A percentile compares a stretch with the other conserved stretches of the same genome.
These are phyloP conservation scores for Gobionotothen gibberifrons DNA, from an alignment of 2,797 vertebrate species.

Conservation along the genomic window DNA sequence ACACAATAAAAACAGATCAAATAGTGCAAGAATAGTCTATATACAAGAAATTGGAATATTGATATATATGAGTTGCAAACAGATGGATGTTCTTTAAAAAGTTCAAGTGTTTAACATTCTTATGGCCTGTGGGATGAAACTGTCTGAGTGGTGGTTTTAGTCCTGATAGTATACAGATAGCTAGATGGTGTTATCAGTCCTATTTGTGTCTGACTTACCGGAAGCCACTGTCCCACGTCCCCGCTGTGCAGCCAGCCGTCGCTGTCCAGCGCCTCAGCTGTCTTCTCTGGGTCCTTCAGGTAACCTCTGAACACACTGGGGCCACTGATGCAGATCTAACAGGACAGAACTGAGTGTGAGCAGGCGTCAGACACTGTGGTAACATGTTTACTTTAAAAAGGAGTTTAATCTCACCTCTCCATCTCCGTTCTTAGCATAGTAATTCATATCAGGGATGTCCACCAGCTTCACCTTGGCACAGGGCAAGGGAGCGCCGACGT, in stretches of 20 bases:
- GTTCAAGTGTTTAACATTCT: too few relatives aligned
- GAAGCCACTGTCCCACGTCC: constrained; percentile 87
- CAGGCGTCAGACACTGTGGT: not conserved
- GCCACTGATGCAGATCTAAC: constrained; percentile 84
- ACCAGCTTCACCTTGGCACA: constrained; percentile 84
- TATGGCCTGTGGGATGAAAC: too few relatives aligned
- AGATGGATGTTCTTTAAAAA: too few relatives aligned
- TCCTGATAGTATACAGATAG: too few relatives aligned
- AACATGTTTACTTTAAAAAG: too few relatives aligned
- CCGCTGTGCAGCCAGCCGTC: constrained; percentile 87
- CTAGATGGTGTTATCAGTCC: too few relatives aligned
- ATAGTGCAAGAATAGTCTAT: too few relatives aligned
- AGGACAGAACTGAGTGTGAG: constrained; percentile 3
- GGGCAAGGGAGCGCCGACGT: constrained; percentile 85
- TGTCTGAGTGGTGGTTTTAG: too few relatives aligned
- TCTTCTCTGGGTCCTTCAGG: constrained; percentile 81
- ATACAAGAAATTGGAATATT: too few relatives aligned
- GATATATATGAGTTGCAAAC: too few relatives aligned
- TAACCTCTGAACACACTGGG: constrained; percentile 86
- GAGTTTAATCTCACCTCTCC: constrained; percentile 80
- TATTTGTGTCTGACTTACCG: constrained; percentile 65
- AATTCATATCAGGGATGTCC: constrained; percentile 87
- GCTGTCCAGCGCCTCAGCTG: constrained; percentile 79
- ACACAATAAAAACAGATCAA: too few relatives aligned
- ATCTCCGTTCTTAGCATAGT: constrained; percentile 79